phyloP scores from a whole-genome alignment of 1,140 invertebrate genomes.

The Drosophila quadrilineata region DNA sequence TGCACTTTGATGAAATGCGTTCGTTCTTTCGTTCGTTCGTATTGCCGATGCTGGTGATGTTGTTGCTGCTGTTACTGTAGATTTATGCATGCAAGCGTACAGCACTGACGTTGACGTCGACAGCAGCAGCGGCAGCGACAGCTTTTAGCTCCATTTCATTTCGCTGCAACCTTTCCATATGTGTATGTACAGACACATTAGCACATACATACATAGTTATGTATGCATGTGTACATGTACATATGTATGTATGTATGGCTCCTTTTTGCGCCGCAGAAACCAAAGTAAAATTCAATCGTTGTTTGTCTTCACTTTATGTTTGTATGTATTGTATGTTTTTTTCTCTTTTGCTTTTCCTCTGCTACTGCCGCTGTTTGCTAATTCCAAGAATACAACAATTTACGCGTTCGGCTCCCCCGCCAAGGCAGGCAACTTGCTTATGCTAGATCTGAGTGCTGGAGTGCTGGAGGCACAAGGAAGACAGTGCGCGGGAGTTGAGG shows the following conservation, averaged over 20 bases:
- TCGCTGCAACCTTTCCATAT: conserved; percentile 38
- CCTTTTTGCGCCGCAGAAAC: conserved; percentile 45
- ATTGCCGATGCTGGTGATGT: conserved; percentile 35
- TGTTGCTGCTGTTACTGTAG: conserved; percentile 59
- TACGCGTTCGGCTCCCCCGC: conserved; percentile 67
- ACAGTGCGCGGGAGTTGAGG: background rate
- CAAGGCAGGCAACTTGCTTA: conserved; percentile 36
- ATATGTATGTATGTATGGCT: conserved; percentile 10
- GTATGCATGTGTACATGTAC: background rate
- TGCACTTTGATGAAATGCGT: conserved; percentile 78
- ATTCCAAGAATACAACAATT: conserved; percentile 77
- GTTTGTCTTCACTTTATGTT: conserved; percentile 12
- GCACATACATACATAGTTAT: background rate
- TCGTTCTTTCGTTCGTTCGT: conserved; percentile 46
- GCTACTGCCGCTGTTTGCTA: conserved; percentile 60
- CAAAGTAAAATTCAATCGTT: conserved; percentile 47
- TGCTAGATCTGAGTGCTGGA: too few species aligned
- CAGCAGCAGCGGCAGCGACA: conserved; percentile 39
- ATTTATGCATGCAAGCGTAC: conserved; percentile 75
- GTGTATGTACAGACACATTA: too few species aligned
- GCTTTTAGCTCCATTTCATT: conserved; percentile 72
- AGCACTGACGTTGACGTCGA: conserved; percentile 1
- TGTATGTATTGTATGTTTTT: too few species aligned
- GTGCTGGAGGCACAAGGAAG: background rate
- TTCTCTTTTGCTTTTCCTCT: conserved; percentile 15